These are phyloP conservation scores for Gorsachius magnificus DNA, from an alignment of 2,797 vertebrate species.

Conservation along the genomic window DNA sequence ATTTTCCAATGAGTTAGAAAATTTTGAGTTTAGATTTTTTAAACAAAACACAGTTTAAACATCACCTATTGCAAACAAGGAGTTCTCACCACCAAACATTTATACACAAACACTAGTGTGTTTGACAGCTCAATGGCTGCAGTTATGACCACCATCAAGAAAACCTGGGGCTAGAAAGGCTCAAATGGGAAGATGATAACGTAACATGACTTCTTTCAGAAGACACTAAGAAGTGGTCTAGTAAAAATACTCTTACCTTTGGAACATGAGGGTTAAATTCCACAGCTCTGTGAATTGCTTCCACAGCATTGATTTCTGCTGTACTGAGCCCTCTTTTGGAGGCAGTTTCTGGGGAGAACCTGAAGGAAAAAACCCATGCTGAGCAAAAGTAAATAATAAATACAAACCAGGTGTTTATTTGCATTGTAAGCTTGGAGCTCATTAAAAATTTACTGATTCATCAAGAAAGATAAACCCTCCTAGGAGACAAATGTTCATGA, in stretches of 20 bases:
- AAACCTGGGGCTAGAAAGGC: background rate
- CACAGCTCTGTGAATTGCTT: constrained; percentile 99
- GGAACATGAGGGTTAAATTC: constrained; percentile 99
- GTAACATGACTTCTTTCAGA: background rate
- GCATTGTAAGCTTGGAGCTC: background rate
- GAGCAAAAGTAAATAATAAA: constrained; percentile 23
- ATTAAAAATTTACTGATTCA: background rate
- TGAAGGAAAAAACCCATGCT: constrained; percentile 64
- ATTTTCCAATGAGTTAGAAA: background rate
- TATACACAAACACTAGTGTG: background rate
- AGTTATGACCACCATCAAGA: background rate
- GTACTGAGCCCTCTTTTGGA: constrained; percentile 96
- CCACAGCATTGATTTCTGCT: constrained; percentile 98
- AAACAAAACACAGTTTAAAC: background rate
- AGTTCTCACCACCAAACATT: background rate
- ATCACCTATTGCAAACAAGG: background rate
- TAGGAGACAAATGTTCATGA: background rate
- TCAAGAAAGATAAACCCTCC: constrained; percentile 5
- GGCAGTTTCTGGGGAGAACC: constrained; percentile 97
- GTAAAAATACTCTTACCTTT: constrained; percentile 83
- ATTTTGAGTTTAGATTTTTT: background rate
- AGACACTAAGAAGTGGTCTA: background rate
- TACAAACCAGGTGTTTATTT: background rate
- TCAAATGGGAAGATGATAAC: background rate
- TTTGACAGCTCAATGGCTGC: background rate